Percentiles rank a stretch among this genome's conserved stretches.
These are phyloP conservation scores for Coendou prehensilis DNA, from an alignment of 2,797 vertebrate genomes.

Conservation along the genomic window DNA sequence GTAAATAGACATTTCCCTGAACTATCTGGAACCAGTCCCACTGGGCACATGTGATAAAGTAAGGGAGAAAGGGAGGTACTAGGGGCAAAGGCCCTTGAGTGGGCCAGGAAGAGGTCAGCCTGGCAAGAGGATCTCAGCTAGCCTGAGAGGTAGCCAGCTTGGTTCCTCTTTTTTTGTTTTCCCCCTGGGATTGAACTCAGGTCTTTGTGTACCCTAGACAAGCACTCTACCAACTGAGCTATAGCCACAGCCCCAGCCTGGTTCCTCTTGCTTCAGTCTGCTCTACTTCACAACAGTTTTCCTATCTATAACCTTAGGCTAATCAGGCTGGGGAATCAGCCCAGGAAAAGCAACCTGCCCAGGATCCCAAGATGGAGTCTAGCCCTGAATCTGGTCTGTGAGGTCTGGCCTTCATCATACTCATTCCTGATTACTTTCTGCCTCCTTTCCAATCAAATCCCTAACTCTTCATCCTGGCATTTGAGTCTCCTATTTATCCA, in stretches of 20 bases:
- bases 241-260: background rate
- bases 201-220: background rate
- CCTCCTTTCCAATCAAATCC: background rate
- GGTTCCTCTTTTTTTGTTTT: background rate
- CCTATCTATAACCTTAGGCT: conserved; percentile 38
- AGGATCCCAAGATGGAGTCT: conserved; percentile 47
- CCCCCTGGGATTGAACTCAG: background rate
- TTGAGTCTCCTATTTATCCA: conserved; percentile 41
- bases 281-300: conserved; percentile 1
- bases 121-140: conserved; percentile 39
- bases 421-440: conserved; percentile 41
- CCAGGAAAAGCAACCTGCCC: background rate
- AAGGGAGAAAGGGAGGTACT: background rate
- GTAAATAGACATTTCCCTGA: conserved; percentile 12
- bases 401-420: conserved; percentile 22
- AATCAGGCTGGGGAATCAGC: background rate
- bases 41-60: background rate
- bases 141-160: background rate
- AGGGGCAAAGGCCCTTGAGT: conserved; percentile 28
- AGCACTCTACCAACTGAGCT: background rate
- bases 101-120: background rate
- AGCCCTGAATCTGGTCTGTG: conserved; percentile 8
- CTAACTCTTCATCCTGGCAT: background rate
- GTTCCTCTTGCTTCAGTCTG: conserved; percentile 35
- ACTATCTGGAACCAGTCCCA: conserved; percentile 40